A percentile compares a stretch with the other conserved stretches of the same genome.
These are phyloP conservation scores for Uria aalge DNA, from an alignment of 2,113 vertebrate genomes.

Conservation along the genomic window DNA sequence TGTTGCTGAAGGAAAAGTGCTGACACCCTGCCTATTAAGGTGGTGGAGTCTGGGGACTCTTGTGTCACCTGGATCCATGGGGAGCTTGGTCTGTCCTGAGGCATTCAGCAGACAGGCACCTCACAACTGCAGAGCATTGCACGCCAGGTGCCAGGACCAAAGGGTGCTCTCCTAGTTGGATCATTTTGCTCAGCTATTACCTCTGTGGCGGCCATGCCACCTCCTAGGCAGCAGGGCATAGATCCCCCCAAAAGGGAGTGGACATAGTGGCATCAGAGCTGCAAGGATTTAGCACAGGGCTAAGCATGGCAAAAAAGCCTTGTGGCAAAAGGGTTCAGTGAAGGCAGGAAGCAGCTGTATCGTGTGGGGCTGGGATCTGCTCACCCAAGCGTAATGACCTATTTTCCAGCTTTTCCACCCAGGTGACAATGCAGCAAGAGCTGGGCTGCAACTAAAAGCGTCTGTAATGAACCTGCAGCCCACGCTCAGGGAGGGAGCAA, in stretches of 20 bases:
- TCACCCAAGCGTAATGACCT: conserved; percentile 64
- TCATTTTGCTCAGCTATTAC: background rate
- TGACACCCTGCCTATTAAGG: background rate
- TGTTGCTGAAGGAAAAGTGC: background rate
- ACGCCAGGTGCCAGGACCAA: background rate
- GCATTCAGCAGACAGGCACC: background rate
- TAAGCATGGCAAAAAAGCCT: background rate
- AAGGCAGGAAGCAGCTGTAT: conserved; percentile 51
- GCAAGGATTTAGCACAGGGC: background rate
- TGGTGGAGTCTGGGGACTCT: background rate
- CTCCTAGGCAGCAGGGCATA: background rate
- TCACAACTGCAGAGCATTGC: background rate
- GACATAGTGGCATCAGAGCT: background rate
- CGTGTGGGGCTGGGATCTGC: conserved; percentile 35
- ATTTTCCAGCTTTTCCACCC: conserved; percentile 64
- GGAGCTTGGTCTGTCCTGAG: background rate
- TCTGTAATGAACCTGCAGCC: conserved; percentile 49
- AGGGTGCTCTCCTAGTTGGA: background rate
- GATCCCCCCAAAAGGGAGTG: background rate
- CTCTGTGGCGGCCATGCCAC: background rate
- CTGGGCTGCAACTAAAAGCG: conserved; percentile 19
- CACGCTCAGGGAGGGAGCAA: background rate
- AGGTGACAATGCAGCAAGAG: conserved; percentile 63
- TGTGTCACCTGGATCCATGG: background rate
- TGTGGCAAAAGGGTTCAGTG: background rate